Percentiles rank a stretch among this genome's conserved stretches.
Evolutionary conservation across 2,797 vertebrate species (phyloP).

Genomic region (Loris lydekkerianus): DNA sequence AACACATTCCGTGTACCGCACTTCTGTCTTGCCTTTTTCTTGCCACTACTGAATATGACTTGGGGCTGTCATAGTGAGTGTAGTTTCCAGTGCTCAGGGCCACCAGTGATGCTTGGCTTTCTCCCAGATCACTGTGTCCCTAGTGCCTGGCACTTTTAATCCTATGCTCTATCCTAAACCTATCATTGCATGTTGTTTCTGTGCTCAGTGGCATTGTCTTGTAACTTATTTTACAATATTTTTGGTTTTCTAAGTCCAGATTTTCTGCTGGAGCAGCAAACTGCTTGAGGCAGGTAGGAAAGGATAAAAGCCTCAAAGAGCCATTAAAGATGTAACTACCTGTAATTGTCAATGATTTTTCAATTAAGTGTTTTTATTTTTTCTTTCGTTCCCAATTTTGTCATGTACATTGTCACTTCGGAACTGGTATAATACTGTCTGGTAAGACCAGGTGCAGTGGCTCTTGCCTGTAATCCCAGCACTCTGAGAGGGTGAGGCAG

Average conservation of each 20-base stretch:
- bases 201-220: conserved; percentile 60
- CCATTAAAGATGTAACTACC: conserved; percentile 81
- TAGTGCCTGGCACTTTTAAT: no score
- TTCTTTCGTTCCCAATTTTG: conserved; percentile 71
- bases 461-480: no score
- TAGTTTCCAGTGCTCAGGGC: no score
- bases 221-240: conserved; percentile 59
- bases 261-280: conserved; percentile 77
- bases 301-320: conserved; percentile 81
- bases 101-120: no score
- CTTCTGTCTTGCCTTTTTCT: no score
- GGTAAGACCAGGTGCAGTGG: not conserved
- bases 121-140: no score
- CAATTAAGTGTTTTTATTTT: conserved; percentile 43
- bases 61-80: no score
- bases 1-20: no score
- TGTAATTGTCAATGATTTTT: conserved; percentile 70
- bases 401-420: conserved; percentile 42
- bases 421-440: conserved; percentile 26
- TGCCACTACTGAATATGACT: no score
- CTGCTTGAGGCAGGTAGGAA: conserved; percentile 49
- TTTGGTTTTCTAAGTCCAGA: conserved; percentile 76
- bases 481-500: no score
- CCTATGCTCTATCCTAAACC: not conserved
- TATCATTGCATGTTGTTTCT: conserved; percentile 31